Conservation (phyloP, 1,140 invertebrate genomes). For the Meloidogyne chitwoodi region DNA sequence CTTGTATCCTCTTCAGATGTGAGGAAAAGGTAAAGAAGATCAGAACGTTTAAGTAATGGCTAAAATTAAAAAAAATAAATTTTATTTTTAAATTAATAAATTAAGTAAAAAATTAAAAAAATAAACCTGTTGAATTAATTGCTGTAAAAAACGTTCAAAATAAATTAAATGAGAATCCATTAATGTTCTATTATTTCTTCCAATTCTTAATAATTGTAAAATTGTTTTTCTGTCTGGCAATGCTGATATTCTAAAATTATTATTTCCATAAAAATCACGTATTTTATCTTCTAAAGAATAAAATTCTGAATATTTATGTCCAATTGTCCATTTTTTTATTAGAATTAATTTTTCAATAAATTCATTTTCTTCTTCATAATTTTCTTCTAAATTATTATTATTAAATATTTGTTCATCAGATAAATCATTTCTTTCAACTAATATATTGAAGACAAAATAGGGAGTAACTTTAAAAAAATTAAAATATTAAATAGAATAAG, state of each 20-base stretch:
- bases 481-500: not conserved
- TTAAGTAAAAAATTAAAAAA: not conserved
- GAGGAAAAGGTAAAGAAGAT: constrained; percentile 40
- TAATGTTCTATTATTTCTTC: constrained; percentile 26
- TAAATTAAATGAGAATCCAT: constrained; percentile 31
- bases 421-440: constrained; percentile 33
- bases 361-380: constrained; percentile 14
- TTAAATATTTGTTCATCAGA: constrained; percentile 15
- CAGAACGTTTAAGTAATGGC: constrained; percentile 34
- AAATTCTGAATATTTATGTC: constrained; percentile 44
- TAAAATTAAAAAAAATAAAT: not conserved
- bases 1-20: constrained; percentile 31
- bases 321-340: constrained; percentile 32
- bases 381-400: constrained; percentile 1
- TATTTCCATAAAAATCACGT: constrained; percentile 31
- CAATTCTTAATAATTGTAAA: constrained; percentile 20
- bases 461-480: constrained; percentile 19
- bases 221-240: constrained; percentile 40
- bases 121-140: constrained; percentile 19
- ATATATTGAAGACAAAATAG: constrained; percentile 37
- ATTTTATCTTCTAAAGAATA: constrained; percentile 32
- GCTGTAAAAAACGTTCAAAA: constrained; percentile 36
- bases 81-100: not conserved
- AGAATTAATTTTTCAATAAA: not conserved
- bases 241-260: not conserved